These are phyloP conservation scores for Poicephalus meyeri DNA, from an alignment of 2,113 vertebrate species.

Conservation along the genomic window DNA sequence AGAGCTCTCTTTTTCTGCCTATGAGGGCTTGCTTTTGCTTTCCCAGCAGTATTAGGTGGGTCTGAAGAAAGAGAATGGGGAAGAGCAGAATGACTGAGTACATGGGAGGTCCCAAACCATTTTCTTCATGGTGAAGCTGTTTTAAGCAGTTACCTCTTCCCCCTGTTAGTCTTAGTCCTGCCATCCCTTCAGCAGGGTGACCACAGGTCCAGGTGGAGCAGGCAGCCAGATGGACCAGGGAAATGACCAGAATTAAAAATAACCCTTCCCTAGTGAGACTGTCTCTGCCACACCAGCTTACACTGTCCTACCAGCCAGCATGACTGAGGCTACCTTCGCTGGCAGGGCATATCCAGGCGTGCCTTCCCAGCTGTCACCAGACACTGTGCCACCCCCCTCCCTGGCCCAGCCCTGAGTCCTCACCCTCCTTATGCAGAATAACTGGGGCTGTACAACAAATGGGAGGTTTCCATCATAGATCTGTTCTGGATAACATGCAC, in stretches of 20 bases:
- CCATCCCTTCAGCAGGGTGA: neutral
- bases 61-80: neutral
- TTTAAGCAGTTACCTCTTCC: neutral
- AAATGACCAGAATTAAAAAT: neutral
- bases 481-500: neutral
- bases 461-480: neutral
- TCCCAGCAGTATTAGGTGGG: neutral
- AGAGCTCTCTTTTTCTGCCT: neutral
- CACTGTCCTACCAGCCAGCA: neutral
- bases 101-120: neutral
- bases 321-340: neutral
- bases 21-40: neutral
- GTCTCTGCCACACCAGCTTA: neutral
- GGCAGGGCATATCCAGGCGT: neutral
- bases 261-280: neutral
- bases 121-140: fast-evolving
- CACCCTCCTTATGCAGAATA: neutral
- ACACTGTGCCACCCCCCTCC: neutral
- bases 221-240: neutral
- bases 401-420: neutral
- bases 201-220: neutral
- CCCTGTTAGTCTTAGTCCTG: neutral
- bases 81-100: neutral
- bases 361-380: neutral
- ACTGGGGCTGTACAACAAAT: neutral